Conservation (phyloP, 2,888 invertebrate species). For the Limnephilus lunatus region DNA sequence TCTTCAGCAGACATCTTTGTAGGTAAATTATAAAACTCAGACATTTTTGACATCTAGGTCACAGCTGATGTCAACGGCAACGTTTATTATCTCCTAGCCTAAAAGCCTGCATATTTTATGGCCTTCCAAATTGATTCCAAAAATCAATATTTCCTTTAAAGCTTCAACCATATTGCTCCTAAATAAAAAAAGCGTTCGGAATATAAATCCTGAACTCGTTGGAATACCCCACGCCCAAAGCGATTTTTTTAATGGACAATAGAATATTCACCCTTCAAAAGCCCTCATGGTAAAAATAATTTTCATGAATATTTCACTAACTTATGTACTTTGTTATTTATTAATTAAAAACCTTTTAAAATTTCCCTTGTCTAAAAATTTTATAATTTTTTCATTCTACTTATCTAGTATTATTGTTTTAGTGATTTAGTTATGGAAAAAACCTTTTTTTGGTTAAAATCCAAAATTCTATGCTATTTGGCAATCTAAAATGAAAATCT, state of each 20-base stretch:
- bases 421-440: not conserved
- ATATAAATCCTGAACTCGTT: not conserved
- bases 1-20: not conserved
- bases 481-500: too few relatives aligned
- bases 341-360: not conserved
- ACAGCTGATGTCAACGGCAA: not conserved
- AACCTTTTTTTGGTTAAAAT: not conserved
- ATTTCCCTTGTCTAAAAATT: not conserved
- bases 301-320: constrained; percentile 38
- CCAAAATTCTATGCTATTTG: not conserved
- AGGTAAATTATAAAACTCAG: not conserved
- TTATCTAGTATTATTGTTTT: not conserved
- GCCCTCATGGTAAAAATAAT: constrained; percentile 15
- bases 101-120: not conserved
- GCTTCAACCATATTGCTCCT: not conserved
- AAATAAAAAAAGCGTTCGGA: not conserved
- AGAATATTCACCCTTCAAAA: constrained; percentile 43
- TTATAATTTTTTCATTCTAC: not conserved
- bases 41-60: not conserved
- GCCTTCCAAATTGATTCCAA: not conserved
- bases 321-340: not conserved
- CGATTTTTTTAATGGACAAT: constrained; percentile 30
- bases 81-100: not conserved
- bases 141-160: not conserved
- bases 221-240: not conserved